Conservation (phyloP, 2,797 vertebrate genomes). For the Pterois miles region DNA sequence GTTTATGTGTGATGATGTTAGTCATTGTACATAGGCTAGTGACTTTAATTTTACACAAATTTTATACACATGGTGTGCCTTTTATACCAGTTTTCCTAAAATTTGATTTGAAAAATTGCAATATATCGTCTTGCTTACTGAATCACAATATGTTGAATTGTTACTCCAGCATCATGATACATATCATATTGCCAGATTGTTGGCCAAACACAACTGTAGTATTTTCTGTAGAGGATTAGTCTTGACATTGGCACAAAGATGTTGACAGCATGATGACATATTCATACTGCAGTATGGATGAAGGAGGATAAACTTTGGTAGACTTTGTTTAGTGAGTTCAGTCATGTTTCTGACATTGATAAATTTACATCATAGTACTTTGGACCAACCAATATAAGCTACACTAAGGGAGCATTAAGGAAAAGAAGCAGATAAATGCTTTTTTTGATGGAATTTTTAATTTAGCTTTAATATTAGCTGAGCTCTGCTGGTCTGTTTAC, state of each 20-base stretch:
- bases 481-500: conserved; percentile 23
- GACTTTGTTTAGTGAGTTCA: not conserved
- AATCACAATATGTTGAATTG: no score
- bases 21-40: no score
- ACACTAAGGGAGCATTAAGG: not conserved
- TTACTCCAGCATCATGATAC: no score
- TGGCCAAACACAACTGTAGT: not conserved
- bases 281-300: not conserved
- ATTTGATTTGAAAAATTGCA: no score
- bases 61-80: no score
- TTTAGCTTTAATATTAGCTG: conserved; percentile 29
- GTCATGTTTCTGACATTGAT: conserved; percentile 5
- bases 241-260: not conserved
- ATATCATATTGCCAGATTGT: no score
- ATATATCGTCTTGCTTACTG: no score
- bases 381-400: not conserved
- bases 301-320: conserved; percentile 5
- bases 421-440: not conserved
- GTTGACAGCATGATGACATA: not conserved
- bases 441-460: not conserved
- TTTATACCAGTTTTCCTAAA: no score
- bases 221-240: not conserved
- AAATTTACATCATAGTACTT: not conserved
- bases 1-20: no score
- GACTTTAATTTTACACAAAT: no score